phyloP scores from a whole-genome alignment of 2,113 vertebrate genomes.

The Sarotherodon lohbergeri region DNA sequence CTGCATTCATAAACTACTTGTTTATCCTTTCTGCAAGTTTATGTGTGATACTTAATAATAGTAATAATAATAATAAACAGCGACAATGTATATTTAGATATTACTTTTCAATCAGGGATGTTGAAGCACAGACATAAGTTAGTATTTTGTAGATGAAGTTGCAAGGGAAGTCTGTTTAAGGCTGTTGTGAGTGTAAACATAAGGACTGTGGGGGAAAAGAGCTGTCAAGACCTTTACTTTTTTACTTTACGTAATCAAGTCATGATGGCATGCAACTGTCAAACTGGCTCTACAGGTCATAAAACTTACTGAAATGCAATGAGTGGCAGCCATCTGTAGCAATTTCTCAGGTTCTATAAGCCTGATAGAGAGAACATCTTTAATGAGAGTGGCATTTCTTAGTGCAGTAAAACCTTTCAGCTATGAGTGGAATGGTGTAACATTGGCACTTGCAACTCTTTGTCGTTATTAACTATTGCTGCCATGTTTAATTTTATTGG shows the following conservation, averaged over 20 bases:
- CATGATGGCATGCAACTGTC: neutral
- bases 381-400: neutral
- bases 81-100: neutral
- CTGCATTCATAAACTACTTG: neutral
- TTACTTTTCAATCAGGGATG: neutral
- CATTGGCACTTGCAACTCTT: neutral
- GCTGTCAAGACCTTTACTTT: neutral
- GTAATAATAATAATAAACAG: neutral
- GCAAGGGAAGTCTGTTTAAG: neutral
- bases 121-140: neutral
- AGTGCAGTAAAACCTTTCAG: neutral
- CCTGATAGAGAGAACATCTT: neutral
- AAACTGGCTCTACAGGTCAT: conserved; percentile 1
- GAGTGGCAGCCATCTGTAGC: neutral
- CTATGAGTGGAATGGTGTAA: neutral
- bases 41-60: neutral
- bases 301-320: neutral
- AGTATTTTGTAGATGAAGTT: neutral
- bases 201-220: neutral
- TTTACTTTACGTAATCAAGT: neutral
- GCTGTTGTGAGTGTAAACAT: neutral
- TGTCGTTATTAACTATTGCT: neutral
- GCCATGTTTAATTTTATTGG: neutral
- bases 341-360: neutral
- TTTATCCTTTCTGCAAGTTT: neutral